phyloP scores from a whole-genome alignment of 2,113 vertebrate species.

The Myodes glareolus region DNA sequence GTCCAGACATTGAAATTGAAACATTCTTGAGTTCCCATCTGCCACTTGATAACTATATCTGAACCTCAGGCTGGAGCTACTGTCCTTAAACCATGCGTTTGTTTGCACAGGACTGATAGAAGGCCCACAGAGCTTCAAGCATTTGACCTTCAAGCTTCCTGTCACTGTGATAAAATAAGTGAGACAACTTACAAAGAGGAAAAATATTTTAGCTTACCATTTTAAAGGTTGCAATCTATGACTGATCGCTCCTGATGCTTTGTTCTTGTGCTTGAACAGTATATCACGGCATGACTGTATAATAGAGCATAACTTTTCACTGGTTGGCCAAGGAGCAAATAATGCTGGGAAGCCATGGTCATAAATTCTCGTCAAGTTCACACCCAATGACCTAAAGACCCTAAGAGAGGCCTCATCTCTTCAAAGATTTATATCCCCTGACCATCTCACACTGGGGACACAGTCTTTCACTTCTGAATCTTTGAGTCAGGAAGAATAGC shows the following conservation, averaged over 20 bases:
- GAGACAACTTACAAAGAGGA: neutral
- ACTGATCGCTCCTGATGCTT: neutral
- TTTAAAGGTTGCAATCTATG: neutral
- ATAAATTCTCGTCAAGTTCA: neutral
- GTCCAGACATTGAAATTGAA: neutral
- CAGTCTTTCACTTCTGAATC: neutral
- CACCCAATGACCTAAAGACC: neutral
- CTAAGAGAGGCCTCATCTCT: too few species aligned
- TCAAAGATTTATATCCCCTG: neutral
- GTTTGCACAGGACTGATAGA: too few species aligned
- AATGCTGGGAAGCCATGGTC: neutral
- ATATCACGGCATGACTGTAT: neutral
- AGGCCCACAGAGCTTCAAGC: neutral
- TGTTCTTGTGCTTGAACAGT: neutral
- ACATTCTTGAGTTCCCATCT: neutral
- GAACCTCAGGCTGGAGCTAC: neutral
- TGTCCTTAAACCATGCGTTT: neutral
- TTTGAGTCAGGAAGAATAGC: neutral
- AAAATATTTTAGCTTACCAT: neutral
- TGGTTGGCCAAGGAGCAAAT: neutral
- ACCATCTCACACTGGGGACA: too few species aligned
- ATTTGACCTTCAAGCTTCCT: neutral
- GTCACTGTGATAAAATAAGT: neutral
- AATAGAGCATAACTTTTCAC: neutral
- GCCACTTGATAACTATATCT: neutral